Base-by-base conservation (phyloP, 2,888 invertebrate species). In the Eubasilissa splendida region DNA sequence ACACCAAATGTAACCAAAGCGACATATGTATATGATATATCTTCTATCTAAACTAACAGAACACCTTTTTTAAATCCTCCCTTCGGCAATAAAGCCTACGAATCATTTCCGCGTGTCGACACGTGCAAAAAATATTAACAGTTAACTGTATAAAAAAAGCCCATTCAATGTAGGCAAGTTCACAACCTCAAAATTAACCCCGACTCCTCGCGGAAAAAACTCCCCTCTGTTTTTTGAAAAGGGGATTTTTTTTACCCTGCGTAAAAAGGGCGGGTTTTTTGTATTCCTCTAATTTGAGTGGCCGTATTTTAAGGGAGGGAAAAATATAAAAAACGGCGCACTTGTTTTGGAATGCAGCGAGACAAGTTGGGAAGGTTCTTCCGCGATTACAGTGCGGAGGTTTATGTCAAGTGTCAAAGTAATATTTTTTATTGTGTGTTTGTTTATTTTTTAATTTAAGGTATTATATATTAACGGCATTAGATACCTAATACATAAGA, bases 241-340 rank as follows among this genome's bases (percentile, higher is more conserved):
- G 11, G 79, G 53, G 76, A 53, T 50, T 70, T 81, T n/a, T 81
- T 81, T 81, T 54, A 54, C 12, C 22, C 9, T 11, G 31, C 22
- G 42, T 42, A 73, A 73, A 56, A 77, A 68, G 66, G 65, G 79
- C n/a, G 76, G 31, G 14, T 77, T 79, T 81, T 81, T 78, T 78
- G n/a, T 50, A 4, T 4, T 31, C 70, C 58, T 33, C 50, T 59
- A 63, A 80, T 63, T 77, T 58, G 31, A 10, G 50, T 50, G 68
- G 58, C 31, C 33, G n/a, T 22, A 31, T 77, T 77, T 77, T 77
- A 54, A 73, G 63, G 73, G 71, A 12, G 60, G 77, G 42, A 14
- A 4, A 53, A 59, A 31, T 10, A 52, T 3, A 78, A 78, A 78
- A 78, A 78, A 71, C 59, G 33, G 65, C 54, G 33, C 78, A 78